Base-by-base conservation (phyloP, 1,140 invertebrate genomes). In the Hirudo medicinalis region DNA sequence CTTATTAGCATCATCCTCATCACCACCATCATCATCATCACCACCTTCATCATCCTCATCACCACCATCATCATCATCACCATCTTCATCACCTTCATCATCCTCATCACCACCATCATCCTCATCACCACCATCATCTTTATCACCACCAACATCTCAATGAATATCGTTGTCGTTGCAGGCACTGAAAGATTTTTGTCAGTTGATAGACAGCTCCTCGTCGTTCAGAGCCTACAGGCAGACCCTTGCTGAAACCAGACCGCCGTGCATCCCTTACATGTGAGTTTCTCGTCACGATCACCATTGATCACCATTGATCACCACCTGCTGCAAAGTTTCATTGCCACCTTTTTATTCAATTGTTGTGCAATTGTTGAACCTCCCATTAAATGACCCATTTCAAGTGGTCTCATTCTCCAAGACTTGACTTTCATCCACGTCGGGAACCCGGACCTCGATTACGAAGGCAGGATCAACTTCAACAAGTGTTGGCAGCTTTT, bases 221-320 rank as follows among this genome's bases (percentile, higher is more conserved):
- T 97, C 93, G 76, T 98, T 98, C 85, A 85, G 92, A 76, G 91
- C 92, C 20, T 98, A 98, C 82, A 86, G 96, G 74, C 90, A 90
- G 80, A 92, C 94, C 43, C 83, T 99, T 73, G 89, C 91, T 49
- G 92, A 96, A 79, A 94, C 94, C 17, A 88, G 91, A 78, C 92
- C 95, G 32, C 95, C 95, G 32, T 97, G 94, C 81, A 97, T 98
- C 83, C 95, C 95, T 29, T 98, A 98, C 79, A 94, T 98, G 94
- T 96, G 84, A 87, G 88, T 86, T 70, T 70, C 2, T 1, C 43
- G 43, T 40, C 40, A 40, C 40, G 4, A 40, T 40, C 40, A 40
- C 40, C 40, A 40, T 11, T 40, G 40, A 40, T 11, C 40, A 49
- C 43, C 43, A 49, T 17, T 49, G 4, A 49, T 17, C 43, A 15